These are phyloP conservation scores for Daktulosphaira vitifoliae DNA, from an alignment of 1,140 invertebrate species.

Conservation along the genomic window DNA sequence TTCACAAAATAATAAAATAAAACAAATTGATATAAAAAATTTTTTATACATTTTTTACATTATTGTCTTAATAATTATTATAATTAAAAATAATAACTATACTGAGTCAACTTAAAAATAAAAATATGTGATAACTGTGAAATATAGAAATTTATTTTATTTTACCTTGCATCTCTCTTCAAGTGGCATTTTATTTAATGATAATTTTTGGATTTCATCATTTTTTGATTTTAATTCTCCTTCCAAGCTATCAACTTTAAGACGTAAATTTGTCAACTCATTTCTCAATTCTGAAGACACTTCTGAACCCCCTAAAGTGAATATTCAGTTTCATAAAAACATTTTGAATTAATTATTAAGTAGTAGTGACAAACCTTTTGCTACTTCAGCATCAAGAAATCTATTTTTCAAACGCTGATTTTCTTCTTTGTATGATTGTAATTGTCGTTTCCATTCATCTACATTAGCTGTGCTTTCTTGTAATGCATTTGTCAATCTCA, in stretches of 20 bases:
- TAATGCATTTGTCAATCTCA: constrained; percentile 83
- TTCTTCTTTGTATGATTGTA: constrained; percentile 93
- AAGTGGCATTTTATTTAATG: constrained; percentile 37
- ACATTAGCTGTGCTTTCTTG: constrained; percentile 97
- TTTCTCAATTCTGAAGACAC: constrained; percentile 49
- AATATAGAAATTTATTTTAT: no score
- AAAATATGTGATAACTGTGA: no score
- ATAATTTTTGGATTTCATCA: constrained; percentile 56
- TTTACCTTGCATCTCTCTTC: constrained; percentile 41
- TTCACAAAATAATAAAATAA: no score
- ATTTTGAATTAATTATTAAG: not conserved
- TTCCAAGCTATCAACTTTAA: constrained; percentile 66
- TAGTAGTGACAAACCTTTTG: constrained; percentile 47
- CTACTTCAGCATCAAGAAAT: constrained; percentile 61
- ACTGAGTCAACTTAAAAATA: no score
- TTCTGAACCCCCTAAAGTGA: constrained; percentile 44
- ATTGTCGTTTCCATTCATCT: constrained; percentile 95
- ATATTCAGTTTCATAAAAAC: constrained; percentile 3
- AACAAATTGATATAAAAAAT: no score
- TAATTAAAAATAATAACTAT: no score
- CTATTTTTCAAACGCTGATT: constrained; percentile 78
- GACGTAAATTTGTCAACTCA: constrained; percentile 55
- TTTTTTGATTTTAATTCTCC: constrained; percentile 67
- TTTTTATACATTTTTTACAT: no score
- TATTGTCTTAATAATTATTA: no score